Evolutionary conservation across 2,113 vertebrate genomes (phyloP), one percentile per base, ranked within the genome.

Genomic region (Chinchilla lanigera): DNA sequence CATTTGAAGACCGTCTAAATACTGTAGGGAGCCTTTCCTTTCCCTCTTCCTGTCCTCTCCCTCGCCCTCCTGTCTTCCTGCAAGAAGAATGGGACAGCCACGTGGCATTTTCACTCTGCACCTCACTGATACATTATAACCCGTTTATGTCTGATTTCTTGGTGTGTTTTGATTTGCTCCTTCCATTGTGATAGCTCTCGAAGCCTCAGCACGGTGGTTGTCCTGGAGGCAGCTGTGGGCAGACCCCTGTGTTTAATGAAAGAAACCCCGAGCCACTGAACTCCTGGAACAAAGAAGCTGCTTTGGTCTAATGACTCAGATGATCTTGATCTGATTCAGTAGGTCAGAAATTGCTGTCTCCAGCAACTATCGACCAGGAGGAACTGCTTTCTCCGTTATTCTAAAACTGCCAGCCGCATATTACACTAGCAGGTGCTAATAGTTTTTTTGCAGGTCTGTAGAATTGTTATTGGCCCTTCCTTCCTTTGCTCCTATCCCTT

Each of bases 1-100:
- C 98, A 98, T 93, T 98, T 98, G 86, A 98, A 97, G 95, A 95
- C 0, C 0, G 65, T 97, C 81, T 97, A 92, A 98, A 97, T 96
- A 96, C 90, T 95, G 10, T 30, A 91, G 94, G 83, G 89, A 92
- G 71, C 73, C 77, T 90, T 86, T 38, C n/a, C 47, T 89, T 81
- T 56, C 7, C 0, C 13, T 61, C 81, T 96, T 73, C 44, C 30
- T 69, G 28, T 30, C 52, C 60, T 58, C 52, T 82, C 33, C 16
- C 56, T 83, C 69, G 93, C 93, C n/a, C 85, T 86, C 52, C 67
- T 97, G 58, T 28, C 38, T 94, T 92, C 47, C 80, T 20, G 71
- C 50, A 86, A 17, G 71, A 95, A 92, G 71, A 96, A 47, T 12
- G 4, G 63, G 58, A 30, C 58, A 71, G 63, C 81, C 90, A 96